A percentile compares a stretch with the other conserved stretches of the same genome.
phyloP scores from a whole-genome alignment of 2,888 invertebrate species.

The Pterobdella sp. region DNA sequence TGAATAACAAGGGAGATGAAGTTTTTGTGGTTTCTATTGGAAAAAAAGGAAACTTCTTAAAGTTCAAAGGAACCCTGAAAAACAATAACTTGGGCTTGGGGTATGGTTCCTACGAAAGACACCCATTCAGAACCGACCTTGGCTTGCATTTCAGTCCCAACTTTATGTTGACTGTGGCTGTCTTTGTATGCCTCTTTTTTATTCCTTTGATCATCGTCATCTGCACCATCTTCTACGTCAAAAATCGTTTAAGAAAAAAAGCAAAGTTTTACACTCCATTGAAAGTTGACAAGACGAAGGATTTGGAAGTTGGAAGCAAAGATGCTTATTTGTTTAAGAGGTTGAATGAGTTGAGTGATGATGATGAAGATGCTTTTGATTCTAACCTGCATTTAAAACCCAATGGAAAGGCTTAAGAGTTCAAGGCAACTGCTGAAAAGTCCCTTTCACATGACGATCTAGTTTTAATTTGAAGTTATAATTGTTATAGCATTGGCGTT shows the following conservation, averaged over 20 bases:
- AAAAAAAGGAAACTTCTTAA: constrained; percentile 18
- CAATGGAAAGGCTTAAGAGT: no score
- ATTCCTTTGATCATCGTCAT: constrained; percentile 15
- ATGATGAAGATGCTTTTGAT: neutral
- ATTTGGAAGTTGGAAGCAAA: neutral
- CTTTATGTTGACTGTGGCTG: neutral
- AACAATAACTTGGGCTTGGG: neutral
- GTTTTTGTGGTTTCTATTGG: constrained; percentile 73
- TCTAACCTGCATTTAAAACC: neutral
- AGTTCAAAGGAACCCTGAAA: neutral
- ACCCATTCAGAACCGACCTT: neutral
- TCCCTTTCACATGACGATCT: no score
- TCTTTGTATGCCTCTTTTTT: constrained; percentile 13
- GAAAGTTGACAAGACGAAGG: neutral
- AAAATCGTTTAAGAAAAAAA: neutral
- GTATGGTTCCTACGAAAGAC: constrained; percentile 10
- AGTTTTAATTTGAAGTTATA: no score
- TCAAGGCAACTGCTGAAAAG: no score
- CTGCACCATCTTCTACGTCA: constrained; percentile 1
- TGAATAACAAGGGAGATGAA: constrained; percentile 60
- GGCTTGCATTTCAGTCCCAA: neutral
- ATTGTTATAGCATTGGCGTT: no score
- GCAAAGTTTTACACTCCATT: neutral
- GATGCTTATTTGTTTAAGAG: no score
- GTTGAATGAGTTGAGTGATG: neutral